These are phyloP conservation scores for Drosophila yooni DNA, from an alignment of 2,888 invertebrate species.

Conservation along the genomic window DNA sequence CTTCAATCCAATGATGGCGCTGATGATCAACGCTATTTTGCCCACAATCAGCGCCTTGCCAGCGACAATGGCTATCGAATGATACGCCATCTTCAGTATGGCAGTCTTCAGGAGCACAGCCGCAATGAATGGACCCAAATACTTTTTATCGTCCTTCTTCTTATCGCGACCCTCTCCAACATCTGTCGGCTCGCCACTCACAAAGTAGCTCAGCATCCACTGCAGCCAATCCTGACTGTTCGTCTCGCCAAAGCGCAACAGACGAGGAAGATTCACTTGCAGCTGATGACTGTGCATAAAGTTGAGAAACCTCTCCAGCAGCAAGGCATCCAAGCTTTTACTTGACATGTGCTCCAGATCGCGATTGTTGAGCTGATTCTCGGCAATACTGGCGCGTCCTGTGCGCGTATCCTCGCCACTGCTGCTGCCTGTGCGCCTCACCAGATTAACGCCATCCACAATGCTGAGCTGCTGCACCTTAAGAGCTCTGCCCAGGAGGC, in stretches of 20 bases:
- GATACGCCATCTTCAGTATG: conserved; percentile 90
- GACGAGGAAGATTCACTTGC: conserved; percentile 86
- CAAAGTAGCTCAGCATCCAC: conserved; percentile 84
- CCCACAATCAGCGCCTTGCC: conserved; percentile 93
- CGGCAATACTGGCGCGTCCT: conserved; percentile 71
- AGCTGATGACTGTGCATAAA: conserved; percentile 88
- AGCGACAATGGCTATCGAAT: conserved; percentile 90
- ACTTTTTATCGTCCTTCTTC: conserved; percentile 87
- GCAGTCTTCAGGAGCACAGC: conserved; percentile 90
- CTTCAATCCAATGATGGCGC: conserved; percentile 92
- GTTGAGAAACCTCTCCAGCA: conserved; percentile 87
- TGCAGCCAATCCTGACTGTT: conserved; percentile 82
- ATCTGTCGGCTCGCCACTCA: conserved; percentile 29
- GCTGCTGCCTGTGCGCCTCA: conserved; percentile 67
- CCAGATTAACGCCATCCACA: conserved; percentile 88
- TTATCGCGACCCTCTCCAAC: conserved; percentile 86
- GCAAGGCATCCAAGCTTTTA: conserved; percentile 87
- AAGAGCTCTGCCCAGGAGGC: conserved; percentile 88
- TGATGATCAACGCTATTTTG: conserved; percentile 92
- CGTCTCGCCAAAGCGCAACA: conserved; percentile 85
- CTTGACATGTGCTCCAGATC: conserved; percentile 87
- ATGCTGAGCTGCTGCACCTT: conserved; percentile 88
- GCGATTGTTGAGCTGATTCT: conserved; percentile 86
- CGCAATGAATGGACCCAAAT: conserved; percentile 89
- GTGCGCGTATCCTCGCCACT: conserved; percentile 80